Evolutionary conservation across 2,888 invertebrate species (phyloP), one percentile per base, ranked within the genome.

Genomic region (Pelosia muscerda): DNA sequence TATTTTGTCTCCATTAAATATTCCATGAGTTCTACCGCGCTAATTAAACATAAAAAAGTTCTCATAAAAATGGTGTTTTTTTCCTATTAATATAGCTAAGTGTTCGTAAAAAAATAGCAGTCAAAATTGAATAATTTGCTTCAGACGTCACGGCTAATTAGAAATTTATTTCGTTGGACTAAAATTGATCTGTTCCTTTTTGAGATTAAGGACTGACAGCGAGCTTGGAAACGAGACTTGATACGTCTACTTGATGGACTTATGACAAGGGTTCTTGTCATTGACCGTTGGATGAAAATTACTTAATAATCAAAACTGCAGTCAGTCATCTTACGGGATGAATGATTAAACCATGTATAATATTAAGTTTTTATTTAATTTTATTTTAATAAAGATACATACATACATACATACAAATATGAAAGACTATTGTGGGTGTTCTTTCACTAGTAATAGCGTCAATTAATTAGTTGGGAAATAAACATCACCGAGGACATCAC

Each of bases 231-330:
- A 5, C 9, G n/a, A 49, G 49, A 49, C 49, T 49, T 49, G n/a
- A 49, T 49, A 49, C 49, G 49, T 49, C n/a, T 8, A 49, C 49
- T n/a, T n/a, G 49, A 42, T 42, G 19, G 49, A 49, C 49, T n/a
- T 49, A 49, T n/a, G 49, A 49, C 49, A 49, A 49, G 49, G 49
- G n/a, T 49, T 49, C n/a, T 49, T 49, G 42, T n/a, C 49, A 49
- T 49, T 8, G n/a, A 49, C 49, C n/a, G 6, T 49, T 49, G n/a
- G 49, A 49, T 49, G 9, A 9, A 49, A n/a, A n/a, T 49, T 49
- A n/a, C n/a, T 49, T n/a, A 49, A 49, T 49, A 49, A 49, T n/a
- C n/a, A 19, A n/a, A 1, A 49, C 8, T 49, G n/a, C n/a, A 49
- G 19, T 8, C n/a, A n/a, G 9, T 49, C 9, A 6, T 9, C 5